Evolutionary conservation across 2,113 vertebrate genomes (phyloP).

Genomic region (Anthoscopus minutus): DNA sequence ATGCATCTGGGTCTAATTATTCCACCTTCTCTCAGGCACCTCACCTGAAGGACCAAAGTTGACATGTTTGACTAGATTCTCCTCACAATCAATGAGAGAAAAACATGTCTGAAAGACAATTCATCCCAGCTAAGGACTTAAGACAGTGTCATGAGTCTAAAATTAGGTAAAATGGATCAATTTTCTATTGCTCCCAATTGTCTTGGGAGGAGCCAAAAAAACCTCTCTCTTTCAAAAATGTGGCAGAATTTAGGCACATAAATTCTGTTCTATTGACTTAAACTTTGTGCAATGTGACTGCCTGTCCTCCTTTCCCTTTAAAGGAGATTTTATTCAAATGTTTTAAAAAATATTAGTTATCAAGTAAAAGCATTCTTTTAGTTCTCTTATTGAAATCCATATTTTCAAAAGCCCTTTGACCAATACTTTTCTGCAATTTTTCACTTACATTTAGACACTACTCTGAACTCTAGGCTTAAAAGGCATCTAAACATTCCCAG

Average conservation of each 20-base stretch:
- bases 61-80: neutral
- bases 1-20: neutral
- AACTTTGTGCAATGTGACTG: neutral
- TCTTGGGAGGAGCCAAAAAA: neutral
- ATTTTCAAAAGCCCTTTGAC: neutral
- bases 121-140: neutral
- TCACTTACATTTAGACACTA: neutral
- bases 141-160: neutral
- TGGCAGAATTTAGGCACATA: neutral
- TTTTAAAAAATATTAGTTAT: neutral
- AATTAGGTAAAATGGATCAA: neutral
- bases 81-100: neutral
- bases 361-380: neutral
- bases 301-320: neutral
- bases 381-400: neutral
- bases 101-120: neutral
- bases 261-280: neutral
- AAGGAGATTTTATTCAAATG: neutral
- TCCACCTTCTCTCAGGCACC: neutral
- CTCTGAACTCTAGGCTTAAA: neutral
- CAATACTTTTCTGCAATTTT: neutral
- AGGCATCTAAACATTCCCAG: neutral
- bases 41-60: neutral
- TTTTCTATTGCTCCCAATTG: neutral
- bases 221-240: neutral